Base-by-base conservation (phyloP, 2,888 invertebrate genomes). In the Epinotia bilunana region DNA sequence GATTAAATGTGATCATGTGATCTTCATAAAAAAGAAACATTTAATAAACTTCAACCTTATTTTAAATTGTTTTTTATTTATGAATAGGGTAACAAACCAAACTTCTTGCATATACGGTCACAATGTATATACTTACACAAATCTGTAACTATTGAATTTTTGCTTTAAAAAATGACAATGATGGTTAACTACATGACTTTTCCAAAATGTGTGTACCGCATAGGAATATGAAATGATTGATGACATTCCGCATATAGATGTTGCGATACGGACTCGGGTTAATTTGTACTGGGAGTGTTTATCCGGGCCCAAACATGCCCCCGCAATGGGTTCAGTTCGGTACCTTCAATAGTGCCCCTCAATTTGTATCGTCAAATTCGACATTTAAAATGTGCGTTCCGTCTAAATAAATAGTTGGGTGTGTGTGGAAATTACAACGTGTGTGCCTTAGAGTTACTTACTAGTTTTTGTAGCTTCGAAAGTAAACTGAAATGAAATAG, bases 251-350 rank as follows among this genome's bases (percentile, higher is more conserved):
- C 12, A 82, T 80, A 84, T 86, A 85, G 88, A 89, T 89, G 84
- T 84, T 81, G 83, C 85, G 88, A 88, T 90, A 89, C 84, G 83
- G 80, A 49, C 64, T 64, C 77, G 77, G 88, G 90, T 90, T 91
- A 91, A 91, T 91, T 91, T 91, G 91, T 90, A 86, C 84, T 84
- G 39, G 39, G 39, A 7, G 86, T 88, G 87, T 86, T 86, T 87
- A 88, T 88, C 87, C 80, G 28, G 18, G 28, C 43, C 49, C 23
- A 60, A 33, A 46, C 58, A 60, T 46, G 23, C 60, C 60, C 46
- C 49, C 60, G 11, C 58, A 58, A 49, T 69, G 28, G 43, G 60
- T 43, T 39, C 5, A 7, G 39, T 57, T 11, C 6, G 23, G 12
- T 61, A 49, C 18, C 13, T 33, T 61, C 61, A 33, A 61, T n/a